phyloP scores from a whole-genome alignment of 1,140 invertebrate genomes.

The Drosophila busckii region DNA sequence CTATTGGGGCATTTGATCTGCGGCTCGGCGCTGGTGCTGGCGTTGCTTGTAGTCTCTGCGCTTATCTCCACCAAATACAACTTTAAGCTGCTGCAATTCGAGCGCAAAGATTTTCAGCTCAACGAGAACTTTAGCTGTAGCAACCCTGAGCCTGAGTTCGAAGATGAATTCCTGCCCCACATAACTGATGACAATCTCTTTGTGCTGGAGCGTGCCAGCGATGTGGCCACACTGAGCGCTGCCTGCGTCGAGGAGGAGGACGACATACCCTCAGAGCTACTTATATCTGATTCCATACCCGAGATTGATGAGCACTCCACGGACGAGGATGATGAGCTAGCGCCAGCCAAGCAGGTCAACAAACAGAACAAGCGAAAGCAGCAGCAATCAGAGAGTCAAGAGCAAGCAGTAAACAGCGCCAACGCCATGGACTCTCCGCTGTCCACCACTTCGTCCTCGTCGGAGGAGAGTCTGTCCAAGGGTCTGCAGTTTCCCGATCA shows the following conservation, averaged over 20 bases:
- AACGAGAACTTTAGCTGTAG: conserved; percentile 57
- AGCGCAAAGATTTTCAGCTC: conserved; percentile 61
- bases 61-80: conserved; percentile 66
- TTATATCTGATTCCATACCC: conserved; percentile 73
- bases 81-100: conserved; percentile 62
- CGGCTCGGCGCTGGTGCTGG: conserved; percentile 56
- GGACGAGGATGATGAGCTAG: conserved; percentile 69
- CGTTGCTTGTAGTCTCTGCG: conserved; percentile 52
- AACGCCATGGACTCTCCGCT: conserved; percentile 63
- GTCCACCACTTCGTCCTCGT: conserved; percentile 73
- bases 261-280: conserved; percentile 70
- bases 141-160: conserved; percentile 50
- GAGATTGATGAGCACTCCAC: conserved; percentile 77
- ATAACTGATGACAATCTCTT: conserved; percentile 70
- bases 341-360: conserved; percentile 37
- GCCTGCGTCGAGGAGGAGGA: conserved; percentile 36
- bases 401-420: neutral
- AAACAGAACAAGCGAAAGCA: neutral
- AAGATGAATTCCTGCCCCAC: conserved; percentile 76
- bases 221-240: conserved; percentile 68
- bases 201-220: conserved; percentile 66
- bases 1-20: conserved; percentile 65
- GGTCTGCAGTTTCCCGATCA: conserved; percentile 73
- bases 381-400: neutral
- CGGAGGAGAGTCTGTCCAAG: conserved; percentile 74